Evolutionary conservation across 2,113 vertebrate genomes (phyloP).

Genomic region (Struthio camelus): DNA sequence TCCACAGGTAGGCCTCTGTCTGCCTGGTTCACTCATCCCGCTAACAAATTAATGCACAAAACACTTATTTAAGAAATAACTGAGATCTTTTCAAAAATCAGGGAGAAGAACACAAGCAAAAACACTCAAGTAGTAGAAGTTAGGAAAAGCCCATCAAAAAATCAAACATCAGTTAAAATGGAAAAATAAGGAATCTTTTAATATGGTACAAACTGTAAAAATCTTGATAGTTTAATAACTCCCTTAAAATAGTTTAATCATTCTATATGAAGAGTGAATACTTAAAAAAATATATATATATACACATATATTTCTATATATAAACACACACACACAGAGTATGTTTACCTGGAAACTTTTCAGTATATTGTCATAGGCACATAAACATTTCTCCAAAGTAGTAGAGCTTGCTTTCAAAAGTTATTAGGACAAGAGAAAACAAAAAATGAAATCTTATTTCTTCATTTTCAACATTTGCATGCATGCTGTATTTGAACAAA

Average conservation of each 20-base stretch:
- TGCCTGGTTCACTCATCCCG: background rate
- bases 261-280: background rate
- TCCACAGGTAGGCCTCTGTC: background rate
- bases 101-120: background rate
- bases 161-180: background rate
- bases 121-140: background rate
- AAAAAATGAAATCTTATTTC: background rate
- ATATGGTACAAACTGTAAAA: background rate
- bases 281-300: too few species aligned
- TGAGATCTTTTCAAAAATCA: background rate
- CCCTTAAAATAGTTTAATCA: background rate
- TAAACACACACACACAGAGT: background rate
- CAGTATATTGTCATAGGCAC: background rate
- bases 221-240: background rate
- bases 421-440: background rate
- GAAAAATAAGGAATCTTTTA: background rate
- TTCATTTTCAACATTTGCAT: background rate
- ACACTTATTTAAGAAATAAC: background rate
- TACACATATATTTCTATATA: background rate
- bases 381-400: background rate
- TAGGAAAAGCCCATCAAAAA: background rate
- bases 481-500: background rate
- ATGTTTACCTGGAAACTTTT: background rate
- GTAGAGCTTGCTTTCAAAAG: background rate
- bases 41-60: background rate